Evolutionary conservation across 2,113 vertebrate species (phyloP).

Genomic region (Benitochromis conjunctus): DNA sequence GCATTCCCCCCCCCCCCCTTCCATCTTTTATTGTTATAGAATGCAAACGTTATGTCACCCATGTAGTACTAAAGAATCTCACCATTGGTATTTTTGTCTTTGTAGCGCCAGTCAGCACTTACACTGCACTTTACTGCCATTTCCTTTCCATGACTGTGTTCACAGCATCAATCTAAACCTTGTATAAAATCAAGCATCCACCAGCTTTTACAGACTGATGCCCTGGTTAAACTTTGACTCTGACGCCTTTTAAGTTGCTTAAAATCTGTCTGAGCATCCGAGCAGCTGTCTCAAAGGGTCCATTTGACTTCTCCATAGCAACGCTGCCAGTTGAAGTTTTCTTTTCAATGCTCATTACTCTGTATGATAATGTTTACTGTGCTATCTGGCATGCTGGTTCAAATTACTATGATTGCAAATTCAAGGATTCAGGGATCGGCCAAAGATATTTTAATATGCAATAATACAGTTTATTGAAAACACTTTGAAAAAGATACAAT

Average conservation of each 20-base stretch:
- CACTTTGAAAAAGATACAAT: accelerated
- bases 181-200: neutral
- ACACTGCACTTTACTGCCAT: neutral
- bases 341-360: neutral
- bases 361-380: neutral
- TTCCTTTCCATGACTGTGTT: slow-evolving; percentile 1
- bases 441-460: neutral
- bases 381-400: neutral
- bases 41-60: slow-evolving; percentile 61
- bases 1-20: neutral
- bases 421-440: neutral
- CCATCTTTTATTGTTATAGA: slow-evolving; percentile 42
- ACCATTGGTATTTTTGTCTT: neutral
- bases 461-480: neutral
- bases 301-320: neutral
- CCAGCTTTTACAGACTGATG: neutral
- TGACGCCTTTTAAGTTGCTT: neutral
- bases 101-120: neutral
- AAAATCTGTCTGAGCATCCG: neutral
- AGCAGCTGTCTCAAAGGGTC: neutral
- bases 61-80: neutral
- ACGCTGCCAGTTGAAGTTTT: neutral
- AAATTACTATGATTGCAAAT: neutral
- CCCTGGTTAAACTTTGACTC: neutral
- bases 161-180: neutral